Conservation (phyloP, 2,113 vertebrate genomes). For the Microtus ochrogaster region DNA sequence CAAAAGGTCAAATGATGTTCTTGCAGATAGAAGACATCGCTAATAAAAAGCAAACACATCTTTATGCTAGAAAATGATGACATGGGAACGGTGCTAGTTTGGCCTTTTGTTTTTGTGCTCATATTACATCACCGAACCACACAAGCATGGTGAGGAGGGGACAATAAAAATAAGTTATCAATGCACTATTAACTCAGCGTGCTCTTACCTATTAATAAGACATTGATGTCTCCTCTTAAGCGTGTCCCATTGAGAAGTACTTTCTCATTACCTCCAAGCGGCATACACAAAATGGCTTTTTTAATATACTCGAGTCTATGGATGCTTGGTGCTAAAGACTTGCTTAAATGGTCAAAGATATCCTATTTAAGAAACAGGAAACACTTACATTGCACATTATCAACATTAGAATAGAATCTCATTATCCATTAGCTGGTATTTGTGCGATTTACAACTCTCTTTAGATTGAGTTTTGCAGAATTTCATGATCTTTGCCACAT, state of each 20-base stretch:
- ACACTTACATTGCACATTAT: constrained; percentile 87
- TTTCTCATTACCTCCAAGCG: constrained; percentile 89
- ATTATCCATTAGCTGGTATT: constrained; percentile 84
- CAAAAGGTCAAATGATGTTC: constrained; percentile 78
- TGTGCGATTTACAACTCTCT: constrained; percentile 86
- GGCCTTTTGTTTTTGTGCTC: constrained; percentile 87
- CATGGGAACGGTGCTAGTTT: constrained; percentile 76
- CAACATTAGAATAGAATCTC: constrained; percentile 85
- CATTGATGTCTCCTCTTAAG: constrained; percentile 91
- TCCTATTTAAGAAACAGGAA: constrained; percentile 89
- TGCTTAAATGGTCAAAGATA: constrained; percentile 91
- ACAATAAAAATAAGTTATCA: constrained; percentile 89
- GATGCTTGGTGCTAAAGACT: constrained; percentile 88
- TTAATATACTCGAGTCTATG: constrained; percentile 90
- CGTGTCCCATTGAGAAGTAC: constrained; percentile 86
- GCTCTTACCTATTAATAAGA: constrained; percentile 91
- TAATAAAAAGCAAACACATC: constrained; percentile 80
- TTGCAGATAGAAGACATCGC: constrained; percentile 83
- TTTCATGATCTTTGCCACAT: constrained; percentile 91
- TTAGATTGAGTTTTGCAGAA: constrained; percentile 90
- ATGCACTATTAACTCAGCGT: constrained; percentile 86
- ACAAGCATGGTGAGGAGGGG: constrained; percentile 78
- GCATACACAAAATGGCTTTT: constrained; percentile 90
- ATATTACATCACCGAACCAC: constrained; percentile 83
- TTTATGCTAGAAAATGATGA: constrained; percentile 81